phyloP scores from a whole-genome alignment of 2,113 vertebrate genomes.

The Seriola quinqueradiata region DNA sequence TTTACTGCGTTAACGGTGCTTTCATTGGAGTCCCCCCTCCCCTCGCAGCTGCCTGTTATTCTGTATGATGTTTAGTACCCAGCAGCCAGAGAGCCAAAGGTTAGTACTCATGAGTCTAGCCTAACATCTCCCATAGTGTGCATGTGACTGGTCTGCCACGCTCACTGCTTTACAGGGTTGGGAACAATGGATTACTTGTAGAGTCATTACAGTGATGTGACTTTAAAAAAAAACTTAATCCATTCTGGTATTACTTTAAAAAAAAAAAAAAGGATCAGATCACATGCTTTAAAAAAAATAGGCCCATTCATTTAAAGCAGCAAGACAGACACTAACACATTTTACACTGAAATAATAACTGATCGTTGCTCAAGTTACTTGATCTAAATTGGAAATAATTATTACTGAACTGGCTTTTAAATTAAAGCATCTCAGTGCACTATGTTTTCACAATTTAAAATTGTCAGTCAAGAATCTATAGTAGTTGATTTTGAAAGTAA shows the following conservation, averaged over 20 bases:
- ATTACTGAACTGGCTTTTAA: not conserved
- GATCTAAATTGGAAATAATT: not conserved
- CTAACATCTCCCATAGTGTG: conserved; percentile 73
- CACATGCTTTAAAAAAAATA: conserved; percentile 44
- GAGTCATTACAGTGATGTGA: conserved; percentile 16
- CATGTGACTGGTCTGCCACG: conserved; percentile 77
- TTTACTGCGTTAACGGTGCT: conserved; percentile 66
- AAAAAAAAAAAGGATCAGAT: conserved; percentile 37
- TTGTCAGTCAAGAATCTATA: conserved; percentile 8
- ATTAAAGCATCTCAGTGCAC: conserved; percentile 9
- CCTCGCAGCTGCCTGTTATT: conserved; percentile 63
- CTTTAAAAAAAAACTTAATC: conserved; percentile 6
- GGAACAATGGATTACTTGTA: conserved; percentile 69
- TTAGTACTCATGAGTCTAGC: conserved; percentile 58
- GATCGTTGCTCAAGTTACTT: conserved; percentile 20
- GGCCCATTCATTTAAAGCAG: not conserved
- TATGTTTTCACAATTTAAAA: not conserved
- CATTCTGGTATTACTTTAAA: conserved; percentile 23
- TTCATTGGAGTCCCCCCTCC: conserved; percentile 59
- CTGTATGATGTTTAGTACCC: conserved; percentile 70
- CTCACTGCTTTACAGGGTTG: conserved; percentile 77
- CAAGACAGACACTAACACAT: not conserved
- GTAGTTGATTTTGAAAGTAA: conserved; percentile 29
- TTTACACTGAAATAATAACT: conserved; percentile 2
- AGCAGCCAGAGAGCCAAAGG: conserved; percentile 72